Base-by-base conservation (phyloP, 2,113 vertebrate genomes). In the Epinephelus fuscoguttatus region DNA sequence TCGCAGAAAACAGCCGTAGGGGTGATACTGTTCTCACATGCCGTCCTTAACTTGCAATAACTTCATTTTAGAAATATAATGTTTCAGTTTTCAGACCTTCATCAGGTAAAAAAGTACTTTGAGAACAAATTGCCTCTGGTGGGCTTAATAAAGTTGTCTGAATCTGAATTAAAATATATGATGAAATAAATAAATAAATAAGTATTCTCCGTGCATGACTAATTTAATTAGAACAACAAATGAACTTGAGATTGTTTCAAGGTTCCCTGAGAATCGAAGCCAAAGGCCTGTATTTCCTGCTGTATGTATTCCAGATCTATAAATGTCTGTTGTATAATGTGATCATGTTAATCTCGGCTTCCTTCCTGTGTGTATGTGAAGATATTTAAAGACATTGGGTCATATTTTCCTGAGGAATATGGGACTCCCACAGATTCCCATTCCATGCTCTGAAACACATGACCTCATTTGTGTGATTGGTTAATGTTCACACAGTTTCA, bases 351-450 rank as follows among this genome's bases (percentile, higher is more conserved):
- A 70, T 86, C 69, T 85, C 37, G 61, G 70, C 25, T 59, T 78
- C 70, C 75, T 78, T 79, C 80, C 83, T 82, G 70, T 86, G 88
- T 80, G 82, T 67, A 21, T 75, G 40, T 71, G 84, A 66, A 80
- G 87, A 77, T 93, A 93, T 93, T 93, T 91, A 82, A 91, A 91
- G 86, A 89, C 82, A 88, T 90, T 86, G 78, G 75, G 80, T 92
- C 85, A 92, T 77, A 83, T 90, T 91, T 91, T 92, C 86, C 91
- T 86, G 70, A 84, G 75, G 80, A 91, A 90, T 88, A 70, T 90
- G 86, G 84, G 77, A 87, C 92, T 93, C 84, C 70, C 64, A 88
- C 88, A 79, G 72, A 86, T 89, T 81, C 60, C 70, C n/a, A 62
- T 88, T 88, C 84, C 62, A 84, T 11, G 78, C 85, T 88, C 72